Evolutionary conservation across 2,888 invertebrate species (phyloP), one percentile per base, ranked within the genome.

Genomic region (Ophion obscuratus): DNA sequence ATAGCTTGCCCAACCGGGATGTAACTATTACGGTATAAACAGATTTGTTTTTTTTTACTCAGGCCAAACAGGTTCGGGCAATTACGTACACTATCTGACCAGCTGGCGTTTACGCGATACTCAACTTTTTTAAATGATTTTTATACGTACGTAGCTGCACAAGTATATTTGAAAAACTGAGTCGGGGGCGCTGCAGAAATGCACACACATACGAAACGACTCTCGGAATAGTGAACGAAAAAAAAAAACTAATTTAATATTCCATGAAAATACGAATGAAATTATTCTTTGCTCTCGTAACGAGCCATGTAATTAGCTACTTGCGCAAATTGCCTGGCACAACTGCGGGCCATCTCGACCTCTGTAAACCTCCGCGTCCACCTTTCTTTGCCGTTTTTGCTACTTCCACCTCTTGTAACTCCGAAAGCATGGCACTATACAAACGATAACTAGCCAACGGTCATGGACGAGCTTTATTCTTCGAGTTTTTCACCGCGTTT

Each of bases 291-390:
- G 87, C 86, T 88, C 85, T 86, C 87, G 88, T 90, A 91, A 91
- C 88, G 89, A 90, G 88, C 84, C 87, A 88, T 88, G 90, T 90
- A 91, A 92, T 92, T 92, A 92, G 89, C 90, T 89, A 87, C 88
- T 87, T 87, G 88, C 89, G 88, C 90, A 91, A 92, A 91, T 91
- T 91, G 88, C 88, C 86, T 84, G 78, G 87, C 70, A 77, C 77
- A 68, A 70, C 81, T 87, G n/a, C 31, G 59, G 83, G 83, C 78
- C 70, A 76, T 67, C 78, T 57, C 75, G 47, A 82, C 79, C 79
- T 61, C 71, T 66, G 40, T 76, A 36, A 53, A 70, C 53, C 76
- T 47, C 47, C 76, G 36, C 83, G 76, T 89, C 61, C 67, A 81
- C 53, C 81, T 78, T 66, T 79, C 27, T 76, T 36, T 14, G 36